These are phyloP conservation scores for Stenolophus ochropezus DNA, from an alignment of 2,888 invertebrate genomes.

Conservation along the genomic window DNA sequence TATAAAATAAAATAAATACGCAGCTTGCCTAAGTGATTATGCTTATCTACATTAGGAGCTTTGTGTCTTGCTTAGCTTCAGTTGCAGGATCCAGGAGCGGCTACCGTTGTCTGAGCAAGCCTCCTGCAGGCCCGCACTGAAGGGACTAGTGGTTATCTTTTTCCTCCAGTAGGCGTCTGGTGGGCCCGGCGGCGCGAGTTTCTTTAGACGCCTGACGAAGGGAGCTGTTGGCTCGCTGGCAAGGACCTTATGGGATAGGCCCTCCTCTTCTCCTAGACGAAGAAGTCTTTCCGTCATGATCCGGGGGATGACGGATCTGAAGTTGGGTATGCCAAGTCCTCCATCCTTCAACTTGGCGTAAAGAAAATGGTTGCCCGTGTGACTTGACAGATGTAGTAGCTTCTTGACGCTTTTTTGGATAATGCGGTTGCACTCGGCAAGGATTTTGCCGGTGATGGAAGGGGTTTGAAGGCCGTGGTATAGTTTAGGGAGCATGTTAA, in stretches of 20 bases:
- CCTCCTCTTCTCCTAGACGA: neutral
- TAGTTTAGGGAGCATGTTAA: neutral
- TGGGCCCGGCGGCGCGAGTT: neutral
- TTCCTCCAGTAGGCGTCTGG: neutral
- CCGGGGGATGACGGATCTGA: slow-evolving; percentile 55
- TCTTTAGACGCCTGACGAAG: neutral
- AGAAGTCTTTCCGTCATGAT: neutral
- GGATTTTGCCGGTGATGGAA: neutral
- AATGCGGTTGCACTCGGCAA: slow-evolving; percentile 63
- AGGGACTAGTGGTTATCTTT: neutral
- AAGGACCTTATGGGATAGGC: neutral
- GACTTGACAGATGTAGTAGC: slow-evolving; percentile 55
- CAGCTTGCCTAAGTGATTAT: too few relatives aligned
- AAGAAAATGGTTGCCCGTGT: slow-evolving; percentile 60
- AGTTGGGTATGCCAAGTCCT: slow-evolving; percentile 65
- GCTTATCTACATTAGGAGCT: neutral
- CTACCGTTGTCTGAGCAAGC: neutral
- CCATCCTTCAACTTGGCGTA: slow-evolving; percentile 63
- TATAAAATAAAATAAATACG: too few relatives aligned
- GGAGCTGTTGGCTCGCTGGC: neutral
- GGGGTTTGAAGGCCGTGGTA: neutral
- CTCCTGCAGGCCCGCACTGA: neutral
- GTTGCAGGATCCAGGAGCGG: neutral
- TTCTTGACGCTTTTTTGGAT: slow-evolving; percentile 62
- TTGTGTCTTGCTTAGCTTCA: neutral